Conservation (phyloP, 1,140 invertebrate genomes). For the Contarinia nasturtii region DNA sequence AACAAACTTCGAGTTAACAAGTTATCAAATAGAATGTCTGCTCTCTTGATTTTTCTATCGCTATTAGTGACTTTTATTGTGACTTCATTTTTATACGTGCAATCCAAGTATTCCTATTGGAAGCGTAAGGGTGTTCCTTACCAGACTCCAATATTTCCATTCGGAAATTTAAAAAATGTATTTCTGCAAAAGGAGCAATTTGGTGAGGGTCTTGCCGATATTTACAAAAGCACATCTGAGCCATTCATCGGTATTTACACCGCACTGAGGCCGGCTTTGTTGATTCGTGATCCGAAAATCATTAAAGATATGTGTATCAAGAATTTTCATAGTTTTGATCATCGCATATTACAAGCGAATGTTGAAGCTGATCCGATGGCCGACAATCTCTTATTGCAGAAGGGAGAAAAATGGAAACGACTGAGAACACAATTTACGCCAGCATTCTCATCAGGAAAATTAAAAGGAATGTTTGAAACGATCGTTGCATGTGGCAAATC, state of each 20-base stretch:
- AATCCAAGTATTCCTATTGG: not conserved
- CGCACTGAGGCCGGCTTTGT: not conserved
- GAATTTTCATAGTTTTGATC: conserved; percentile 31
- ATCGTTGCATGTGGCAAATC: conserved; percentile 7
- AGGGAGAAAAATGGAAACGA: conserved; percentile 23
- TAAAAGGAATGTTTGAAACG: conserved; percentile 28
- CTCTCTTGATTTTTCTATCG: not conserved
- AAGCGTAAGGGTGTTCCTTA: not conserved
- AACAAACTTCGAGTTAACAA: too few species aligned
- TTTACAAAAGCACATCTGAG: not conserved
- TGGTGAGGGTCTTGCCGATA: not conserved
- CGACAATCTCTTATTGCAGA: conserved; percentile 1
- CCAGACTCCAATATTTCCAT: not conserved
- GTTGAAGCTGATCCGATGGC: conserved; percentile 8
- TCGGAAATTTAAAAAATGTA: not conserved
- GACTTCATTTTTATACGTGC: not conserved
- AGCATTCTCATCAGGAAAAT: conserved; percentile 29
- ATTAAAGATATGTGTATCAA: conserved; percentile 25
- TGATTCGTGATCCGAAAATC: not conserved
- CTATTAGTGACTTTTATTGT: not conserved
- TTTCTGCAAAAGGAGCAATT: not conserved
- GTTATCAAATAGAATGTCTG: not conserved
- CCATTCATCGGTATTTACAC: not conserved
- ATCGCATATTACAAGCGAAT: conserved; percentile 14
- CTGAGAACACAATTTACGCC: conserved; percentile 26